A percentile compares a stretch with the other conserved stretches of the same genome.
These are phyloP conservation scores for Myripristis murdjan DNA, from an alignment of 2,797 vertebrate species.

Conservation along the genomic window DNA sequence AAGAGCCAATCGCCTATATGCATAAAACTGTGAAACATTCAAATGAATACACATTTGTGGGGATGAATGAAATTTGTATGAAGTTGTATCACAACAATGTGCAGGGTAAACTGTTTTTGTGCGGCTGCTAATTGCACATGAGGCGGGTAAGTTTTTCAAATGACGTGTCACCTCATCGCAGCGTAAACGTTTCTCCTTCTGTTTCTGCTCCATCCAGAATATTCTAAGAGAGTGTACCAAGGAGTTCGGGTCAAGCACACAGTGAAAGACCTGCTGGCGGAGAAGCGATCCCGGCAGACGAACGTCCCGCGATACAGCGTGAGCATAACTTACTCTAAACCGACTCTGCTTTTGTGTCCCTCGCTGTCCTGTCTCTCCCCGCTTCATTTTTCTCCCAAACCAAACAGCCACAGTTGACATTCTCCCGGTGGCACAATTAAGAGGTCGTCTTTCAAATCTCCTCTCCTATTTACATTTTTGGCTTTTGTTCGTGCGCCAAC, in stretches of 20 bases:
- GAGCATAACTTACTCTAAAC: constrained; percentile 76
- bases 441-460: constrained; percentile 58
- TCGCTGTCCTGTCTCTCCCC: constrained; percentile 41
- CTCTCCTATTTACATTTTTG: constrained; percentile 79
- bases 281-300: constrained; percentile 92
- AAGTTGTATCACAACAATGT: constrained; percentile 21
- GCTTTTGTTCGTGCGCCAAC: constrained; percentile 74
- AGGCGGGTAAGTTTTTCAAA: background rate
- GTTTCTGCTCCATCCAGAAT: constrained; percentile 81
- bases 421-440: constrained; percentile 72
- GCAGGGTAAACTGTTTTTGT: constrained; percentile 33
- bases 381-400: constrained; percentile 66
- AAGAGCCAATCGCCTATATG: constrained; percentile 61
- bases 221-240: constrained; percentile 93
- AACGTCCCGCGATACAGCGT: constrained; percentile 87
- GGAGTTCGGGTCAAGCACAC: constrained; percentile 97
- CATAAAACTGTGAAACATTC: constrained; percentile 79
- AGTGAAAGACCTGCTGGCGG: constrained; percentile 96
- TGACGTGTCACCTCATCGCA: background rate
- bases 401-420: constrained; percentile 82
- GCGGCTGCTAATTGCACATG: constrained; percentile 25
- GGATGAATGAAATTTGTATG: constrained; percentile 62
- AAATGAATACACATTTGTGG: constrained; percentile 78
- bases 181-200: background rate
- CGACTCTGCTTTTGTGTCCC: constrained; percentile 47